A percentile compares a stretch with the other conserved stretches of the same genome.
These are phyloP conservation scores for Harpalus rufipes DNA, from an alignment of 2,888 invertebrate species.

Conservation along the genomic window DNA sequence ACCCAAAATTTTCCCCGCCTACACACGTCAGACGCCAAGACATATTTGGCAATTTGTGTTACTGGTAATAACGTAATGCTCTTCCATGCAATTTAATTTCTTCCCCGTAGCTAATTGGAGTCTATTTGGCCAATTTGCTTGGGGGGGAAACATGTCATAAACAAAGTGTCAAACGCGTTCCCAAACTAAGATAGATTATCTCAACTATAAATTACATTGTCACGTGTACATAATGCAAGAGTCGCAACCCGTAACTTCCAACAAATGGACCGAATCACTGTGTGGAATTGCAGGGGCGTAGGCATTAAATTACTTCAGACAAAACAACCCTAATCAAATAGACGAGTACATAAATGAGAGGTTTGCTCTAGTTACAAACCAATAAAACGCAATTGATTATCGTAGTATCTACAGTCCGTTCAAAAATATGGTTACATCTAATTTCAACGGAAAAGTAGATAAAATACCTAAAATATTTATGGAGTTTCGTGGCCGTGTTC, in stretches of 20 bases:
- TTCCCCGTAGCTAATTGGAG: neutral
- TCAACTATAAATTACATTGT: constrained; percentile 63
- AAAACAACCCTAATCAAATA: neutral
- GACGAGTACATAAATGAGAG: no score
- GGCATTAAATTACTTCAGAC: neutral
- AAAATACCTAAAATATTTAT: no score
- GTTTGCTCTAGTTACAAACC: no score
- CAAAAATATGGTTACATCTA: no score
- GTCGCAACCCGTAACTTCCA: constrained; percentile 9
- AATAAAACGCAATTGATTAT: no score
- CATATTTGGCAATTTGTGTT: neutral
- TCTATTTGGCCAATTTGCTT: constrained; percentile 28
- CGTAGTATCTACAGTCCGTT: no score
- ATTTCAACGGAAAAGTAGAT: no score
- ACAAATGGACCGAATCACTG: constrained; percentile 30
- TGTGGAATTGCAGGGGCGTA: constrained; percentile 15
- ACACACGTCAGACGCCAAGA: neutral
- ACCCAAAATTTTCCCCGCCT: neutral
- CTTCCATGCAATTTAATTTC: neutral
- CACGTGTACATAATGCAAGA: constrained; percentile 54
- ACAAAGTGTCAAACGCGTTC: constrained; percentile 64
- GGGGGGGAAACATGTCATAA: constrained; percentile 39
- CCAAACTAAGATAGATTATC: constrained; percentile 65
- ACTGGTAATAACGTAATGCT: neutral
- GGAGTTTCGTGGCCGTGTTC: no score